Conservation (phyloP, 2,113 vertebrate species). For the Cephalopterus ornatus region DNA sequence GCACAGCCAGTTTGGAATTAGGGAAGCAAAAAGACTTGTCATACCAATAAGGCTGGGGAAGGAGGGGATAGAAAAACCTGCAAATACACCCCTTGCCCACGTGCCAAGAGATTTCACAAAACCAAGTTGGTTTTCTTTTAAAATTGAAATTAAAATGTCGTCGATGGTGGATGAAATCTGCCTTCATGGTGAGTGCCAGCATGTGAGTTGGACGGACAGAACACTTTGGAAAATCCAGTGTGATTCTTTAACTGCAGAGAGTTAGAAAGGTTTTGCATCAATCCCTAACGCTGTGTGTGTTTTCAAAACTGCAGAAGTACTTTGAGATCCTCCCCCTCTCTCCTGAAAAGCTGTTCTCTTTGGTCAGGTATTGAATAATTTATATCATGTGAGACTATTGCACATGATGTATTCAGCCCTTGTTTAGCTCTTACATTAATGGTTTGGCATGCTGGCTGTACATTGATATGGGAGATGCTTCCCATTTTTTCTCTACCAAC, state of each 20-base stretch:
- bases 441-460: slow-evolving; percentile 60
- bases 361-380: slow-evolving; percentile 62
- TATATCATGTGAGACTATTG: slow-evolving; percentile 60
- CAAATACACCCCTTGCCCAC: not conserved
- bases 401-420: slow-evolving; percentile 61
- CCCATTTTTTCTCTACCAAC: slow-evolving; percentile 68
- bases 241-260: not conserved
- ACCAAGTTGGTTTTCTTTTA: not conserved
- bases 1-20: not conserved
- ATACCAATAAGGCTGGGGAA: not conserved
- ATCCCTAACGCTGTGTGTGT: not conserved
- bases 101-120: not conserved
- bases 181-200: not conserved
- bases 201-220: not conserved
- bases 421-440: slow-evolving; percentile 66
- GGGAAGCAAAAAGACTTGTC: not conserved
- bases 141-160: not conserved
- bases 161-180: not conserved
- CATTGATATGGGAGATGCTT: slow-evolving; percentile 62
- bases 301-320: slow-evolving; percentile 50
- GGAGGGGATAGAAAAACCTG: not conserved
- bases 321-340: slow-evolving; percentile 44
- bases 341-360: slow-evolving; percentile 57
- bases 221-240: not conserved
- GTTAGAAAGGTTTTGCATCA: not conserved